These are phyloP conservation scores for Squalus acanthias DNA, from an alignment of 2,797 vertebrate species.

Conservation along the genomic window DNA sequence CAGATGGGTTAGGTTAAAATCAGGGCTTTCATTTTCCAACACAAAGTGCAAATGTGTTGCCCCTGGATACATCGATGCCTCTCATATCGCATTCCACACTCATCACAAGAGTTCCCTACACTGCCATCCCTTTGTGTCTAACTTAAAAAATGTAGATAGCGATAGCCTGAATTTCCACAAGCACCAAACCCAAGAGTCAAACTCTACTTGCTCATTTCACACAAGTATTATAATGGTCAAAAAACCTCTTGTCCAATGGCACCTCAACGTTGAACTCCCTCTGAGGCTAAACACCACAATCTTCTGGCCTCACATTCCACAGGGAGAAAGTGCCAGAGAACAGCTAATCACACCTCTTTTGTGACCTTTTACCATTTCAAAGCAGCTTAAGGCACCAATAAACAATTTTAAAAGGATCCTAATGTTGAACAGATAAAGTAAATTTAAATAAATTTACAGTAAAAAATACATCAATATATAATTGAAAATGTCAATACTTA, in stretches of 20 bases:
- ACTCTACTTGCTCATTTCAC: neutral
- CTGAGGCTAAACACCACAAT: neutral
- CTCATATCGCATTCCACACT: neutral
- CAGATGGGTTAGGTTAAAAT: neutral
- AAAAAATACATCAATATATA: neutral
- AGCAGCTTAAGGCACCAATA: neutral
- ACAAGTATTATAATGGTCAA: neutral
- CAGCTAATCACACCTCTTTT: neutral
- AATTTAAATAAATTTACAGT: neutral
- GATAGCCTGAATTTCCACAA: neutral
- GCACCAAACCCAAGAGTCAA: neutral
- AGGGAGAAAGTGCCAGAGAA: neutral
- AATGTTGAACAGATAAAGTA: neutral
- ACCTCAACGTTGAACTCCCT: neutral
- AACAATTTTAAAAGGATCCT: neutral
- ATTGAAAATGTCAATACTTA: neutral
- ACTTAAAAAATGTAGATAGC: neutral
- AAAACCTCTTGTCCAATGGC: neutral
- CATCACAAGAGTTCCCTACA: neutral
- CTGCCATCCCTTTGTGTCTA: neutral
- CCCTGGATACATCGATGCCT: neutral
- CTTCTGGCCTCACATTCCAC: neutral
- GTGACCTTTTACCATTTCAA: neutral
- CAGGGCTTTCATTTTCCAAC: neutral
- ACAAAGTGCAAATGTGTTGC: neutral